Evolutionary conservation across 2,888 invertebrate genomes (phyloP).

Genomic region (Timema podura): DNA sequence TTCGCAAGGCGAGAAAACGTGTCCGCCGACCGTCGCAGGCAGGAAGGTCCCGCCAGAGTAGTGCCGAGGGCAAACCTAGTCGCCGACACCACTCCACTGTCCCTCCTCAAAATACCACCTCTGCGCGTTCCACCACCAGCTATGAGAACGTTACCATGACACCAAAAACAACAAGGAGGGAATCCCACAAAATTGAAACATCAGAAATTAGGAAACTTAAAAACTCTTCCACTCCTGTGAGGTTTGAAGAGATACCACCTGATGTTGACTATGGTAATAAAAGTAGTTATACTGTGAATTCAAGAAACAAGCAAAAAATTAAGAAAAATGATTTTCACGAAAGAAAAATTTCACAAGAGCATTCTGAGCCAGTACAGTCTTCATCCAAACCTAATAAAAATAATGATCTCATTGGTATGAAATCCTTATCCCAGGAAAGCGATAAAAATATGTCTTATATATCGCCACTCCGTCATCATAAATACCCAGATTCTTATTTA

Average conservation of each 20-base stretch:
- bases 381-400: too few species aligned
- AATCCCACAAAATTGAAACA: slow-evolving; percentile 15
- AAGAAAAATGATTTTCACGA: neutral
- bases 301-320: neutral
- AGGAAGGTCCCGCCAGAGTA: slow-evolving; percentile 30
- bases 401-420: neutral
- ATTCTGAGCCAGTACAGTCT: neutral
- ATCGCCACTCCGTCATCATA: slow-evolving; percentile 18
- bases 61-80: slow-evolving; percentile 24
- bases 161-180: neutral
- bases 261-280: slow-evolving; percentile 42
- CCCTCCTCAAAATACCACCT: slow-evolving; percentile 13
- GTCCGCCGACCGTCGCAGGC: slow-evolving; percentile 44
- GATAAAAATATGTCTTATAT: neutral
- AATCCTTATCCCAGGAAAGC: neutral
- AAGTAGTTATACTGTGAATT: slow-evolving; percentile 18
- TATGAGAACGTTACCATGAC: slow-evolving; percentile 23
- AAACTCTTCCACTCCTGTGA: neutral
- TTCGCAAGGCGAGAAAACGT: slow-evolving; percentile 42
- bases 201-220: slow-evolving; percentile 7
- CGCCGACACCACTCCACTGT: slow-evolving; percentile 21
- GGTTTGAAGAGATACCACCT: slow-evolving; percentile 38
- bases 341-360: neutral
- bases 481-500: slow-evolving; percentile 19
- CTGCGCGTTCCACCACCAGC: slow-evolving; percentile 19